Base-by-base conservation (phyloP, 2,888 invertebrate species). In the Dione vanillae region DNA sequence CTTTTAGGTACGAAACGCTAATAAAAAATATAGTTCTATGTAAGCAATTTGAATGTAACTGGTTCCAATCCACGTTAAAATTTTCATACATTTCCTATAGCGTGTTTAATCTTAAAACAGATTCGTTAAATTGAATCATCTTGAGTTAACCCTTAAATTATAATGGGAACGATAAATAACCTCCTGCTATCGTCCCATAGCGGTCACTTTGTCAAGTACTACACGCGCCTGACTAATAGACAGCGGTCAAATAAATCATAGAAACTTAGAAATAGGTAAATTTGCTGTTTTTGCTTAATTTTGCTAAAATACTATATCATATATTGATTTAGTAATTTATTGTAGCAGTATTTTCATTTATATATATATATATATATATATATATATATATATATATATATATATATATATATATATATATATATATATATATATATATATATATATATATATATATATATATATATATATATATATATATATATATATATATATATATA, bases 281-380 rank as follows among this genome's bases (percentile, higher is more conserved):
- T 43, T 5, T 16, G 5, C 2, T 19, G 59, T 61, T 67, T 67
- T 61, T 61, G 67, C 10, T 51, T n/a, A 59, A 58, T 58, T 59
- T 49, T 2, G 14, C 43, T 67, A 35, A 27, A 61, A 61, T 41
- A 45, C 27, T 10, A 10, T 19, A 11, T 49, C 16, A 16, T 19
- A 11, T 19, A 45, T 61, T 9, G 11, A n/a, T 45, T 45, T 3
- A 1, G 82, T 85, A 89, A 91, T 90, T 91, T 89, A 89, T 91
- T 86, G 86, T 76, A 76, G 78, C 77, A 78, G 79, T 82, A 11
- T 35, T n/a, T 16, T 35, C n/a, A 54, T 54, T 54, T 54, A n/a
- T 45, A 8, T 45, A 45, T 1, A 27, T 27, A 27, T 27, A 27
- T 27, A 27, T 27, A 27, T 27, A 27, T 27, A 27, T 27, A 27